Evolutionary conservation across 2,113 vertebrate species (phyloP), one percentile per base, ranked within the genome.

Genomic region (Todiramphus saurophagus): DNA sequence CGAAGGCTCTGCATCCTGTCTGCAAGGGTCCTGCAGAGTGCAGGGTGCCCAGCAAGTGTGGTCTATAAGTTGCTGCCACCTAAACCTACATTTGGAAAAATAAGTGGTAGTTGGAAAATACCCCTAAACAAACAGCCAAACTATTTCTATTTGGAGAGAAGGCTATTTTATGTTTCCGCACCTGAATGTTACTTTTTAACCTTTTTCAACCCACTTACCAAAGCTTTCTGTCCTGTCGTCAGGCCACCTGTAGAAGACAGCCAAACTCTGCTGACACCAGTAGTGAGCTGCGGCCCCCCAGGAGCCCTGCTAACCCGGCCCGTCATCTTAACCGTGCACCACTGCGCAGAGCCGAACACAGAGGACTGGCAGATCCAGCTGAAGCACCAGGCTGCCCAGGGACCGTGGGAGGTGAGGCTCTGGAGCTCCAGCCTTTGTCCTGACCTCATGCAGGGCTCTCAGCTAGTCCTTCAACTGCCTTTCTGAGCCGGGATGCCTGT

Each of bases 281-380:
- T 99, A 96, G 99, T 99, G 95, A 99, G 98, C 97, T 99, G 99
- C 16, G 99, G 99, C 41, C 99, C 99, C 6, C 98, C 98, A 3
- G 99, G 99, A 90, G 99, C 99, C 66, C 96, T 99, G 83, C 95
- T 99, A 56, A 99, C 99, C 28, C 98, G 99, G 35, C 99, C 99
- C 0, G 97, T 99, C 67, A 98, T 99, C 94, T 93, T 99, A 87
- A 99, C 99, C 72, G 98, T 99, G 97, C 99, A 98, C 96, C 99
- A 99, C 97, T 99, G 99, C 0, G 98, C 99, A 14, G 99, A 99
- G 66, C 98, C 98, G 2, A 98, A 98, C 82, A 98, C 98, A 0
- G 99, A 99, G 43, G 99, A 99, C 96, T 99, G 99, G 99, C 98
- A 99, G 93, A 99, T 99, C 77, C 99, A 99, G 97, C 98, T 99